phyloP scores from a whole-genome alignment of 2,888 invertebrate genomes.

The Brachylomia viminalis region DNA sequence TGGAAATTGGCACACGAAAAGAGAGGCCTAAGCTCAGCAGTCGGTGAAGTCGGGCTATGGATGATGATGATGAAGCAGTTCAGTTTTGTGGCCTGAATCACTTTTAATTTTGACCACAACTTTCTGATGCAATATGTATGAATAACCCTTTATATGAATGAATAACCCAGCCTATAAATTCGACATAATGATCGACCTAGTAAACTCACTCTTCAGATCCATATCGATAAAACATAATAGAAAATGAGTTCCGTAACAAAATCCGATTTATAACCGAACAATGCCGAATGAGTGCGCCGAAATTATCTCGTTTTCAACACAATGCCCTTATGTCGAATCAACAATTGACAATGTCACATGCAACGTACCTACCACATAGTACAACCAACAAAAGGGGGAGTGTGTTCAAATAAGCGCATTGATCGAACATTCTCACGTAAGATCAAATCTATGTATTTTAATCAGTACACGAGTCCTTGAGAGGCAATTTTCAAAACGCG shows the following conservation, averaged over 20 bases:
- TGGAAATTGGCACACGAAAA: no score
- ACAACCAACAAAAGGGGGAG: slow-evolving; percentile 53
- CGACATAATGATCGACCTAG: slow-evolving; percentile 36
- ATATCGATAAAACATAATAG: slow-evolving; percentile 40
- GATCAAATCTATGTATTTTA: slow-evolving; percentile 81
- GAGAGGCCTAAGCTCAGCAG: no score
- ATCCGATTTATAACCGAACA: slow-evolving; percentile 64
- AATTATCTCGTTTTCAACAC: slow-evolving; percentile 78
- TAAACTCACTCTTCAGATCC: slow-evolving; percentile 44
- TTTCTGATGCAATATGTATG: background rate
- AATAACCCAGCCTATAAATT: background rate
- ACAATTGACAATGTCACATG: slow-evolving; percentile 75
- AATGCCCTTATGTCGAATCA: slow-evolving; percentile 75
- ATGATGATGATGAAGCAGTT: no score
- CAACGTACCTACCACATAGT: slow-evolving; percentile 57
- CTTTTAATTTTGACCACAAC: no score
- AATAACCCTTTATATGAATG: background rate
- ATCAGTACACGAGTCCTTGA: slow-evolving; percentile 78
- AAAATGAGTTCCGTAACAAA: slow-evolving; percentile 55
- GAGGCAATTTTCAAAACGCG: slow-evolving; percentile 70
- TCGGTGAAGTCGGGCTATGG: no score
- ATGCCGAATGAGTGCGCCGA: slow-evolving; percentile 68
- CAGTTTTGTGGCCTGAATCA: no score
- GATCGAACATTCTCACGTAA: slow-evolving; percentile 66
- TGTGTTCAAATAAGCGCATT: slow-evolving; percentile 62